These are phyloP conservation scores for Anthopleura sola DNA, from an alignment of 64 coral and sea anemone genomes.

Conservation along the genomic window DNA sequence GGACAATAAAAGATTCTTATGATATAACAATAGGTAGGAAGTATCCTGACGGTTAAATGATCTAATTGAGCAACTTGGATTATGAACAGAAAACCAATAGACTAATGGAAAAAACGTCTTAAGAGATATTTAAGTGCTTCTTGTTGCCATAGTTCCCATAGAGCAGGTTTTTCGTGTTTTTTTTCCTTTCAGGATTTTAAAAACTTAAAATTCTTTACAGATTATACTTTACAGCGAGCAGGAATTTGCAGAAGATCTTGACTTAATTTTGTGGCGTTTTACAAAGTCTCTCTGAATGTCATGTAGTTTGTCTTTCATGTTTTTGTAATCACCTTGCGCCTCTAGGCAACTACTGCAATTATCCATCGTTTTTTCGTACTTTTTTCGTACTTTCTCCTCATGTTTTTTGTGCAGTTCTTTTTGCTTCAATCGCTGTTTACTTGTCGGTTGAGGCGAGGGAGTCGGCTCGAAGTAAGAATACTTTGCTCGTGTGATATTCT, in stretches of 20 bases:
- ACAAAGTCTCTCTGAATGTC: not conserved
- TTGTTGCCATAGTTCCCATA: too few relatives aligned
- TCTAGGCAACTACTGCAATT: not conserved
- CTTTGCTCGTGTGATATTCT: not conserved
- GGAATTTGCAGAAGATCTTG: not conserved
- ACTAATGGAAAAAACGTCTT: too few relatives aligned
- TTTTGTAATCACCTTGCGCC: not conserved
- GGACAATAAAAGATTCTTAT: too few relatives aligned
- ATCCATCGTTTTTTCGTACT: not conserved
- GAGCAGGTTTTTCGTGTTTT: too few relatives aligned
- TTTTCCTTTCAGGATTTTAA: too few relatives aligned
- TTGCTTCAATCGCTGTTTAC: not conserved
- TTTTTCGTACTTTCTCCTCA: not conserved
- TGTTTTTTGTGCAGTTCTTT: not conserved
- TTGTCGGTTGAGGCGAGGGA: not conserved
- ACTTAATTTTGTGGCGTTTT: slow-evolving; percentile 1
- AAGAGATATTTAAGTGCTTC: too few relatives aligned
- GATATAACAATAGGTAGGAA: too few relatives aligned
- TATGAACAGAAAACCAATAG: too few relatives aligned
- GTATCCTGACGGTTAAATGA: too few relatives aligned
- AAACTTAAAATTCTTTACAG: not conserved
- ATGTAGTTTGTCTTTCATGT: not conserved
- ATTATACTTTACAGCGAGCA: not conserved
- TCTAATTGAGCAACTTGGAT: too few relatives aligned
- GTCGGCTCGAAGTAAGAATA: slow-evolving; percentile 13